Base-by-base conservation (phyloP, 1,140 invertebrate genomes). In the Galleria mellonella region DNA sequence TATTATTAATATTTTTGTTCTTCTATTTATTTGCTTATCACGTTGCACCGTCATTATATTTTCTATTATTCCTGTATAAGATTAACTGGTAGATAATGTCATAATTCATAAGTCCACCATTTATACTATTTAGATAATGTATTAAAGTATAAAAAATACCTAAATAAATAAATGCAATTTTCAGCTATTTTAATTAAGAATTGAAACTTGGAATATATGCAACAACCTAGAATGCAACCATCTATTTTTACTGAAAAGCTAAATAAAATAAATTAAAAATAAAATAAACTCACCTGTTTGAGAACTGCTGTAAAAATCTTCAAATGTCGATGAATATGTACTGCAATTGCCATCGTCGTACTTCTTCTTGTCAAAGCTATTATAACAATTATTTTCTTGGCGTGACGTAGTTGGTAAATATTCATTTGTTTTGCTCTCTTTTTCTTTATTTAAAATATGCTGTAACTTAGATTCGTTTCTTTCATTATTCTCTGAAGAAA, bases 221-320 rank as follows among this genome's bases (percentile, higher is more conserved):
- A n/a, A n/a, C n/a, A n/a, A n/a, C n/a, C n/a, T n/a, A n/a, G n/a
- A n/a, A n/a, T n/a, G n/a, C n/a, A n/a, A n/a, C n/a, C n/a, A n/a
- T n/a, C n/a, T n/a, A n/a, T n/a, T n/a, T n/a, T n/a, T 43, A 47
- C 49, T 46, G 46, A 49, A 58, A 52, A 47, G 2, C 6, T 23
- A 23, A 23, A 23, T 23, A 6, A 23, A 23, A 23, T 6, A 23
- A n/a, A 23, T 23, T 3, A 11, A 36, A 10, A 13, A 13, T 11
- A 53, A 15, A 29, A 13, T 35, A 30, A 9, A 55, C 63, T 67
- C 42, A 64, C 64, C 58, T 54, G 44, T 27, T 43, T 27, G 50
- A 17, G 39, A 14, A 23, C 12, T 31, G 10, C 39, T 29, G 29
- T 41, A 54, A 32, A 40, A 51, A 36, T 48, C 52, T 42, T 53